Evolutionary conservation across 2,888 invertebrate genomes (phyloP), one percentile per base, ranked within the genome.

Genomic region (Timandra comae): DNA sequence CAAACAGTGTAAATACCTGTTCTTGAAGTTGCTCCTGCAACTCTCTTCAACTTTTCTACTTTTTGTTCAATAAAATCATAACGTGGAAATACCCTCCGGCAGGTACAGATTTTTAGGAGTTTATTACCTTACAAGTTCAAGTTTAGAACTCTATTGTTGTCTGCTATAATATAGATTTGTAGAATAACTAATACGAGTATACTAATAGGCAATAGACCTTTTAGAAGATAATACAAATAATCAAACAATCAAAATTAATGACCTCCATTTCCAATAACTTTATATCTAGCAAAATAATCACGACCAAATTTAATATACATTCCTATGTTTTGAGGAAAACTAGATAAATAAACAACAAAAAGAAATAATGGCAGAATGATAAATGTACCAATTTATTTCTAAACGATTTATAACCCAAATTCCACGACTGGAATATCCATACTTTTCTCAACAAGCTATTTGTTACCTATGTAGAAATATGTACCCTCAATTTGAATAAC

Each of bases 391-490:
- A 35, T 41, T 45, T 41, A 31, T 33, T 34, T 30, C 29, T 35
- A 33, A 41, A 30, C 36, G 33, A 49, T 46, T 37, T 29, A 41
- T 46, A 41, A 48, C 43, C 41, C 31, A 30, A 45, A 54, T 46
- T 41, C 45, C 47, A 31, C 39, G 46, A 54, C 44, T 37, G 71
- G 67, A 65, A 65, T 74, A 62, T 85, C 84, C 84, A 81, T 60
- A 67, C 64, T 74, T 62, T 69, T 73, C 76, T 71, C 73, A 71
- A 69, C 79, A 60, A 73, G 79, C 82, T 84, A 80, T 84, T 85
- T 79, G 80, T 82, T 80, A 78, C 76, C 81, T 84, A 84, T 81
- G 84, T 85, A 84, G 81, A 84, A 84, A 79, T 85, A 82, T 84
- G 84, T 84, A 84, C 76, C 82, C 82, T 84, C 82, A 81, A 82